Evolutionary conservation across 2,797 vertebrate genomes (phyloP), one percentile per base, ranked within the genome.

Genomic region (Poecilia wingei): DNA sequence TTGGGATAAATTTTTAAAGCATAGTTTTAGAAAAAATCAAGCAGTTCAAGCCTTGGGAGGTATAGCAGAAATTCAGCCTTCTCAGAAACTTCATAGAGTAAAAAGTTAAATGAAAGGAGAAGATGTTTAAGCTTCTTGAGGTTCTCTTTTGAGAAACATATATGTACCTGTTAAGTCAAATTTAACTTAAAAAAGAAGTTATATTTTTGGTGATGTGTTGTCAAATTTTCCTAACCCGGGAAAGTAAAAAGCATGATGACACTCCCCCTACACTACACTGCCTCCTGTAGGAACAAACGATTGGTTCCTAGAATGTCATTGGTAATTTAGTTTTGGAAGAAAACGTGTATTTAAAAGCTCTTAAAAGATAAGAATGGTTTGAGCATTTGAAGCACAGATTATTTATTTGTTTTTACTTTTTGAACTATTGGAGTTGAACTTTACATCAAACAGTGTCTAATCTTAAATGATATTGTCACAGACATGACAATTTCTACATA

Each of bases 1-100:
- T 46, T 0, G 28, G 87, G 95, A 80, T 98, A 99, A 3, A 16
- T 0, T 74, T 93, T 90, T 0, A 95, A 1, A 9, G 88, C 91
- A 86, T 93, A 99, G 85, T 99, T 99, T 85, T 97, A 98, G 0
- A 97, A 98, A 13, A 99, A 76, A 85, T 99, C 97, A 0, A 99
- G 76, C 16, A 84, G 93, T 72, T 93, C 78, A 22, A 99, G 91
- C 0, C 78, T 95, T 14, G 90, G 92, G 14, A 99, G 88, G 68
- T 81, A 49, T 10, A 3, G 81, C 69, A 98, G 87, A 93, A 97
- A 97, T 0, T 31, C 36, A 16, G 95, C 96, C 0, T 94, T 72
- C 1, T 22, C 61, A 47, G 91, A 91, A 18, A 99, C 95, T 61
- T 94, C 91, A 22, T 66, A 86, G 0, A 88, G 10, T 45, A 99